phyloP scores from a whole-genome alignment of 2,888 invertebrate genomes.

The Nomada flava region DNA sequence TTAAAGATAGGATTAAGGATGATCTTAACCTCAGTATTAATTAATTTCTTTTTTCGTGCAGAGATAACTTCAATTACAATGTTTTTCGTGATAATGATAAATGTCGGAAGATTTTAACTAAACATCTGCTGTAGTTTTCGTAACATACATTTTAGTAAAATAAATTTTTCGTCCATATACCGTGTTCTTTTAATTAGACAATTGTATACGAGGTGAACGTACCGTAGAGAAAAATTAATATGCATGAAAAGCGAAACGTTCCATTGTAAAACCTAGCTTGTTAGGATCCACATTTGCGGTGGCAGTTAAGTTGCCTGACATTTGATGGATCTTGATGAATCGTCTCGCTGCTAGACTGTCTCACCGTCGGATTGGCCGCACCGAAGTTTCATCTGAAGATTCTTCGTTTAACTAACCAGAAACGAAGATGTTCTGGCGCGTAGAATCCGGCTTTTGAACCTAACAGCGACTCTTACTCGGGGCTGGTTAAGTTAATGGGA shows the following conservation, averaged over 20 bases:
- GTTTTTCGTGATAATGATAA: no score
- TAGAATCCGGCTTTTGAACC: slow-evolving; percentile 34
- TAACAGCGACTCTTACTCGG: slow-evolving; percentile 21
- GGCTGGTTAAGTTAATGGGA: slow-evolving; percentile 39
- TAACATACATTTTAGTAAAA: no score
- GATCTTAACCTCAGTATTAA: no score
- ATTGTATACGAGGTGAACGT: no score
- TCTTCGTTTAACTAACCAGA: slow-evolving; percentile 4
- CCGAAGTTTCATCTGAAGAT: slow-evolving; percentile 18
- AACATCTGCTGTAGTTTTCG: no score
- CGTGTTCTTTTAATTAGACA: no score
- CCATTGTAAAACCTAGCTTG: slow-evolving; percentile 11
- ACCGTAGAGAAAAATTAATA: neutral
- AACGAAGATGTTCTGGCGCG: slow-evolving; percentile 18
- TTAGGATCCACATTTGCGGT: slow-evolving; percentile 30
- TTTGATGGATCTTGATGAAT: slow-evolving; percentile 61
- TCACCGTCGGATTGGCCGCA: slow-evolving; percentile 27
- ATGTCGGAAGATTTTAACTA: no score
- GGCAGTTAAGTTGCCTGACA: slow-evolving; percentile 34
- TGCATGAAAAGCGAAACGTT: slow-evolving; percentile 15
- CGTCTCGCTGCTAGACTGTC: slow-evolving; percentile 1
- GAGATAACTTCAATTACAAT: no score
- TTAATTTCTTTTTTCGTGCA: no score
- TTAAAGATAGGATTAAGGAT: no score
- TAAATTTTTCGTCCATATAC: no score